Percentiles rank a stretch among this genome's conserved stretches.
Evolutionary conservation across 2,888 invertebrate species (phyloP).

Genomic region (Athetis lepigone): DNA sequence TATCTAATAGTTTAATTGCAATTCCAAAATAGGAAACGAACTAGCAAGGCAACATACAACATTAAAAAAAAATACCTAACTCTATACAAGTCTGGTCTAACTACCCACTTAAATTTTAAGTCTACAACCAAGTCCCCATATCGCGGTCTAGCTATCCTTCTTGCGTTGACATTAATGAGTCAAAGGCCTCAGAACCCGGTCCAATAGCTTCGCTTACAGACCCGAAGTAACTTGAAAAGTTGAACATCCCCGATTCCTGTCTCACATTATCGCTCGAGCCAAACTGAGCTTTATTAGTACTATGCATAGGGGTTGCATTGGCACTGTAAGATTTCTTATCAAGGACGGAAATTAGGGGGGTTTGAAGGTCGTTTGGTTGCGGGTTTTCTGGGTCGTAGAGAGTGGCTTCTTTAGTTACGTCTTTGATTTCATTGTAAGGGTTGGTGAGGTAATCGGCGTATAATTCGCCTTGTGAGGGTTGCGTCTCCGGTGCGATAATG

Average conservation of each 20-base stretch:
- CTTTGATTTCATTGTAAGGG: conserved; percentile 87
- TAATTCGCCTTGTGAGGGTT: conserved; percentile 79
- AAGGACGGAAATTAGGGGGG: conserved; percentile 64
- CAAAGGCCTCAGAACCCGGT: conserved; percentile 92
- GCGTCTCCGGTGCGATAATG: conserved; percentile 51
- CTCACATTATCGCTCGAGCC: conserved; percentile 85
- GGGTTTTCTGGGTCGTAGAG: conserved; percentile 77
- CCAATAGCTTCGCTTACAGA: conserved; percentile 79
- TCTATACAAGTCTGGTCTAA: conserved; percentile 44
- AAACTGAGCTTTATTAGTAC: conserved; percentile 80
- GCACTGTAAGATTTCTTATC: conserved; percentile 83
- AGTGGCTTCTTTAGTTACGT: conserved; percentile 75
- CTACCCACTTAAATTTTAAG: conserved; percentile 32
- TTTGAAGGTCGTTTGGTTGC: conserved; percentile 51
- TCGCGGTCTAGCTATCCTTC: conserved; percentile 85
- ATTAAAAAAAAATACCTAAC: background rate
- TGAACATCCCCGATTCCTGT: conserved; percentile 88
- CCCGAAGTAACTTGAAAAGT: conserved; percentile 92
- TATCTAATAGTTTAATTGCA: conserved; percentile 33
- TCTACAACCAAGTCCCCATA: conserved; percentile 82
- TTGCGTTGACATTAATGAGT: conserved; percentile 80
- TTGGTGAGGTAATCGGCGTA: conserved; percentile 91
- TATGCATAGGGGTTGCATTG: conserved; percentile 84
- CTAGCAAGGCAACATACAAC: background rate
- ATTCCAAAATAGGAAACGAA: conserved; percentile 4